Base-by-base conservation (phyloP, 30 jellyfish, hydroid and myxozoan genomes). In the Mastigias papua region DNA sequence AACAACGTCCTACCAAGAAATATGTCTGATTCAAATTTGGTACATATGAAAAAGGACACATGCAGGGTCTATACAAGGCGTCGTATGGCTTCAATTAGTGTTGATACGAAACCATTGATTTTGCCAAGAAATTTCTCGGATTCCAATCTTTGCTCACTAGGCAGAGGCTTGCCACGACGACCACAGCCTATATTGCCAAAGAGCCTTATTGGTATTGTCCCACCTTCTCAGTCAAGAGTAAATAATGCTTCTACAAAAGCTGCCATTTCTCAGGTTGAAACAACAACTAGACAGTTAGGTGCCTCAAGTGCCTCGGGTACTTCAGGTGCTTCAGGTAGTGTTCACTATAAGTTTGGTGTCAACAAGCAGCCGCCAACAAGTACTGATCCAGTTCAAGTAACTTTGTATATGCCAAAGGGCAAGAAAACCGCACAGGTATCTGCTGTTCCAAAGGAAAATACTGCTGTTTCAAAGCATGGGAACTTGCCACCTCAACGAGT, bases 171-270 rank as follows among this genome's bases (percentile, higher is more conserved):
- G 57, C 68, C 80, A 19, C 50, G 89, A 27, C 84, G 90, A 16
- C 92, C 87, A 17, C 97, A 76, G 65, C 94, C 88, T 1, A 90
- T 90, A 22, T 89, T 90, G 28, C 97, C 97, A 5, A 90, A 90
- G 58, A 82, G 50, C 80, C 86, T 76, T 22, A 73, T 90, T 15
- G 91, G 95, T 16, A 73, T 82, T 9, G 91, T 86, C 63, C 97
- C 97, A 21, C 84, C 90, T 3, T 60, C 83, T 0, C 88, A 69
- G 54, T 50, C 84, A 17, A 88, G 81, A 34, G 33, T 61, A 10
- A 50, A 72, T 1, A 42, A 71, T 26, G 82, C 78, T 31, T 28
- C 67, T 23, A 48, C 96, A 6, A 87, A 70, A 50, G 90, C 67
- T 16, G 33, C 95, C 20, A 34, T 51, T 22, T 37, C 76, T 11